phyloP scores from a whole-genome alignment of 1,140 invertebrate species.

The Nomia melanderi region DNA sequence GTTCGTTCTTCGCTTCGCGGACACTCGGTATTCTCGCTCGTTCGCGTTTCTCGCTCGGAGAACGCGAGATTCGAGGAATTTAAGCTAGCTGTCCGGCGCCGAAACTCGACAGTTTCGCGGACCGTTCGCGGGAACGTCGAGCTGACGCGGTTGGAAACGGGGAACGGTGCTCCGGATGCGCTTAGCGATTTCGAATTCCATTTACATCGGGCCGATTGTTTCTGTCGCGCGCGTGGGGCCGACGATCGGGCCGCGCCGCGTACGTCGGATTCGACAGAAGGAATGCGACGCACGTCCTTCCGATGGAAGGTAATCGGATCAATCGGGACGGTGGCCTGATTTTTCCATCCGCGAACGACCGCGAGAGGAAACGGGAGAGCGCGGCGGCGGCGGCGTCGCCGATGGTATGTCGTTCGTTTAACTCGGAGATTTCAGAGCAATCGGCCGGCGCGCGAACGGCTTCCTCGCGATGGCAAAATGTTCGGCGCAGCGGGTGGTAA shows the following conservation, averaged over 20 bases:
- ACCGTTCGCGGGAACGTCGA: no score
- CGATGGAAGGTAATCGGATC: conserved; percentile 48
- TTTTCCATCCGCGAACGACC: conserved; percentile 34
- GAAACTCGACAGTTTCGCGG: no score
- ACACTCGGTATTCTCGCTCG: no score
- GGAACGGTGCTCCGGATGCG: not conserved
- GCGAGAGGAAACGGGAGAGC: no score
- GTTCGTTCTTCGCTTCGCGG: no score
- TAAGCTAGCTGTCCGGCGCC: no score
- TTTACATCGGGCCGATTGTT: conserved; percentile 11
- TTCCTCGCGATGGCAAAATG: conserved; percentile 33
- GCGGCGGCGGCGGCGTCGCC: not conserved
- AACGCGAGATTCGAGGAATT: no score
- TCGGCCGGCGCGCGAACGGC: conserved; percentile 21
- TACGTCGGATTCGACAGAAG: not conserved
- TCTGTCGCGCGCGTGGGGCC: not conserved
- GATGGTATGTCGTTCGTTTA: conserved; percentile 41
- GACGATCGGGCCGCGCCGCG: conserved; percentile 20
- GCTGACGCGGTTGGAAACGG: not conserved
- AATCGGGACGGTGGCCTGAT: conserved; percentile 40
- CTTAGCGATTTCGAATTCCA: conserved; percentile 6
- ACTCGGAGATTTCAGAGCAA: conserved; percentile 15
- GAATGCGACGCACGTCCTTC: conserved; percentile 52
- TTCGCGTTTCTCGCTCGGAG: no score
- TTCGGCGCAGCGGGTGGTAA: conserved; percentile 26